Evolutionary conservation across 2,113 vertebrate species (phyloP).

Genomic region (Castor canadensis): DNA sequence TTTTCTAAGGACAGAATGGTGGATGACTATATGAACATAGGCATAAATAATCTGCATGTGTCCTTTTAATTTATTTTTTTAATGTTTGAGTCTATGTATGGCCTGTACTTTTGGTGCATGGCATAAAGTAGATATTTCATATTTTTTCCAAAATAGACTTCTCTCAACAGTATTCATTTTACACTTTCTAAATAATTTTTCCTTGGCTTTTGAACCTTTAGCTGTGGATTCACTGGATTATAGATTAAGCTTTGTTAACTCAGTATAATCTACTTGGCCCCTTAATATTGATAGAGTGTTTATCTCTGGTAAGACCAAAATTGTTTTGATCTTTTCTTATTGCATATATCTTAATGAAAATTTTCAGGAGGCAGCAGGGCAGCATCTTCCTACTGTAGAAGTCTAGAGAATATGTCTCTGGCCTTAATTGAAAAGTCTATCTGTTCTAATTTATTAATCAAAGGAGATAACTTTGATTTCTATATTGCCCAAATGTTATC

Average conservation of each 20-base stretch:
- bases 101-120: background rate
- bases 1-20: background rate
- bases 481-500: background rate
- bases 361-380: background rate
- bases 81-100: constrained; percentile 1
- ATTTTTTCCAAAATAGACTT: constrained; percentile 23
- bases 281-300: background rate
- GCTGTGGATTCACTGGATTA: no score
- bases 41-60: background rate
- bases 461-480: background rate
- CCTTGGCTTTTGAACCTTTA: background rate
- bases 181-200: background rate
- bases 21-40: background rate
- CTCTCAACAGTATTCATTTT: constrained; percentile 29
- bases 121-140: background rate
- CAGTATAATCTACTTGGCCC: background rate
- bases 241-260: no score
- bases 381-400: background rate
- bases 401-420: background rate
- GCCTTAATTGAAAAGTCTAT: background rate
- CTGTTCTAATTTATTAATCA: background rate
- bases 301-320: background rate
- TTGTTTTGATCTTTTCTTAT: background rate
- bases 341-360: background rate
- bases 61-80: constrained; percentile 30